phyloP scores from a whole-genome alignment of 2,113 vertebrate genomes.

The Lamprologus speciosus region DNA sequence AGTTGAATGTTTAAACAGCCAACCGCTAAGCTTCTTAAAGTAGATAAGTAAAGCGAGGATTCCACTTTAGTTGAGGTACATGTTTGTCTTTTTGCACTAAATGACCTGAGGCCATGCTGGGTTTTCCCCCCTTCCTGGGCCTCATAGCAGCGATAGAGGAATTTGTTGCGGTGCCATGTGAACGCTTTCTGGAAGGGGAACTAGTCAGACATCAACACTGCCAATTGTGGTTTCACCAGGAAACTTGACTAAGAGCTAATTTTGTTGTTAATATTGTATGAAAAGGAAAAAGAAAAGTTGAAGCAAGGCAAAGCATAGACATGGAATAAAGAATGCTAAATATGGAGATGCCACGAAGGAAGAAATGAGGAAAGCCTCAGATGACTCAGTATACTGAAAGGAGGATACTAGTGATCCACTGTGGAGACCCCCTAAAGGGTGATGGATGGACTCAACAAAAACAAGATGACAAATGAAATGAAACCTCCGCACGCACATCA shows the following conservation, averaged over 20 bases:
- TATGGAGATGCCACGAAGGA: background rate
- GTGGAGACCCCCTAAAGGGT: background rate
- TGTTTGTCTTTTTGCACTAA: background rate
- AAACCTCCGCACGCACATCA: slow-evolving; percentile 65
- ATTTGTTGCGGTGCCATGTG: background rate
- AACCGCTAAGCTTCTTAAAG: background rate
- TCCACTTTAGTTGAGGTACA: background rate
- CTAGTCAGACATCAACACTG: background rate
- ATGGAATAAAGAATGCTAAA: background rate
- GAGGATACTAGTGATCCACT: background rate
- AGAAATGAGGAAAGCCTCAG: background rate
- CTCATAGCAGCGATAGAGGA: background rate
- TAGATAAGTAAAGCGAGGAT: background rate
- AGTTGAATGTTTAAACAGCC: background rate
- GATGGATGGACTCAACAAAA: background rate
- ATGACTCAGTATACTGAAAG: background rate
- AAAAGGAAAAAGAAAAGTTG: background rate
- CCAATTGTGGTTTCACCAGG: background rate
- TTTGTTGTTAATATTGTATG: background rate
- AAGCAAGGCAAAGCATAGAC: background rate
- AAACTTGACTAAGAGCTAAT: background rate
- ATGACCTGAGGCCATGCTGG: background rate
- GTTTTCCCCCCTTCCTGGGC: background rate
- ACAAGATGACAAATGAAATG: slow-evolving; percentile 8
- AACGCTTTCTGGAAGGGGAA: background rate